These are phyloP conservation scores for silkworm (Bombyx mori) DNA, from an alignment of 1,140 invertebrate species.

Conservation along the genomic window DNA sequence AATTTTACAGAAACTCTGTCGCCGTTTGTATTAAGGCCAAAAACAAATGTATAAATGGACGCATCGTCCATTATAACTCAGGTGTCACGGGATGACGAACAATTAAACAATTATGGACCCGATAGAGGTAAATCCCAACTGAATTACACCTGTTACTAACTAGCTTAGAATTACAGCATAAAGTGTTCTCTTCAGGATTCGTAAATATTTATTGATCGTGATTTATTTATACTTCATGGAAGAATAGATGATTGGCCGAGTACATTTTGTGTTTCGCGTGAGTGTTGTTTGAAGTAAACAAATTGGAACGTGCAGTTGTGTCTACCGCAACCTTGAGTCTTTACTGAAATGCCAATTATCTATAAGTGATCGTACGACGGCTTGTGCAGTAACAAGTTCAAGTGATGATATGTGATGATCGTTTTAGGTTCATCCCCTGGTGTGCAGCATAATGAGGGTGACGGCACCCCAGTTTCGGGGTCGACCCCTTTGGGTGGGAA, in stretches of 20 bases:
- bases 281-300: slow-evolving; percentile 60
- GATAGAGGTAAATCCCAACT: slow-evolving; percentile 88
- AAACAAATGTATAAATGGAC: slow-evolving; percentile 85
- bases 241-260: slow-evolving; percentile 23
- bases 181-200: slow-evolving; percentile 50
- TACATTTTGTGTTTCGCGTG: slow-evolving; percentile 26
- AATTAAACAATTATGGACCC: slow-evolving; percentile 90
- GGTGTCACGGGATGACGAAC: slow-evolving; percentile 96
- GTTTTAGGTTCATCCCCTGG: slow-evolving; percentile 57
- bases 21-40: slow-evolving; percentile 65
- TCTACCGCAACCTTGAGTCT: slow-evolving; percentile 67
- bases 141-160: slow-evolving; percentile 71
- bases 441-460: slow-evolving; percentile 63
- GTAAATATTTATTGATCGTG: slow-evolving; percentile 47
- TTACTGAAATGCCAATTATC: slow-evolving; percentile 24
- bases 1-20: slow-evolving; percentile 62
- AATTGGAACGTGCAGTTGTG: slow-evolving; percentile 52
- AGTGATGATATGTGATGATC: slow-evolving; percentile 36
- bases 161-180: slow-evolving; percentile 66
- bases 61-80: slow-evolving; percentile 98
- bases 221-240: slow-evolving; percentile 29
- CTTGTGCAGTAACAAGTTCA: slow-evolving; percentile 14
- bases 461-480: slow-evolving; percentile 61
- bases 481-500: slow-evolving; percentile 55
- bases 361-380: slow-evolving; percentile 25